Evolutionary conservation across 2,113 vertebrate genomes (phyloP).

Genomic region (Acanthochromis polyacanthus): DNA sequence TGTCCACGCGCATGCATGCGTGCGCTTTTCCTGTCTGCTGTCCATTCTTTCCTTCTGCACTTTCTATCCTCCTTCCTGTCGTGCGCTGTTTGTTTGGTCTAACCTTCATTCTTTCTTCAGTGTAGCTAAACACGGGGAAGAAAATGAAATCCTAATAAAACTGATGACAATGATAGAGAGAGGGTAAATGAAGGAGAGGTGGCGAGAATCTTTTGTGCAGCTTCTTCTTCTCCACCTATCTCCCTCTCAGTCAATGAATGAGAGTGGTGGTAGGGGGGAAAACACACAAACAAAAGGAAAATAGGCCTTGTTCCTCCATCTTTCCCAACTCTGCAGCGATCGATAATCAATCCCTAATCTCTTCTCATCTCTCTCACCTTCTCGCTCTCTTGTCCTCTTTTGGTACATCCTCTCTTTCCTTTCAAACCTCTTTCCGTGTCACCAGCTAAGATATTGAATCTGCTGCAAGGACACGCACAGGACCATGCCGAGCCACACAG

Average conservation of each 20-base stretch:
- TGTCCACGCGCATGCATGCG: not conserved
- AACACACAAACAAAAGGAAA: conserved; percentile 63
- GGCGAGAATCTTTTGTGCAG: conserved; percentile 31
- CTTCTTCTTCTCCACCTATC: conserved; percentile 40
- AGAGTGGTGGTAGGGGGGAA: not conserved
- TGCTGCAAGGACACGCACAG: conserved; percentile 21
- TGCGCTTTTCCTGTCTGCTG: not conserved
- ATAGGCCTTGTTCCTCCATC: conserved; percentile 62
- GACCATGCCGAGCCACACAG: conserved; percentile 7
- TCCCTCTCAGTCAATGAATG: conserved; percentile 48
- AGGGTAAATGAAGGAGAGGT: conserved; percentile 68
- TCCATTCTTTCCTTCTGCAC: not conserved
- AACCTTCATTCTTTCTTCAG: conserved; percentile 43
- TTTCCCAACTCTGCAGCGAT: conserved; percentile 63
- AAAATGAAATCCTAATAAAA: conserved; percentile 46
- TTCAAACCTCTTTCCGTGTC: conserved; percentile 38
- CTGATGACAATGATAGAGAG: conserved; percentile 17
- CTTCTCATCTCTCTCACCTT: conserved; percentile 49
- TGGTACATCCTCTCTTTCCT: conserved; percentile 25
- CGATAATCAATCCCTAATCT: conserved; percentile 81
- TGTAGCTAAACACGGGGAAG: conserved; percentile 11
- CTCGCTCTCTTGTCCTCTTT: conserved; percentile 32
- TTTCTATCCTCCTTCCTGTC: conserved; percentile 1
- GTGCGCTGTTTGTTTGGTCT: conserved; percentile 24
- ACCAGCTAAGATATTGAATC: conserved; percentile 47